Base-by-base conservation (phyloP, 2,113 vertebrate species). In the Neolamprologus cancellatus region DNA sequence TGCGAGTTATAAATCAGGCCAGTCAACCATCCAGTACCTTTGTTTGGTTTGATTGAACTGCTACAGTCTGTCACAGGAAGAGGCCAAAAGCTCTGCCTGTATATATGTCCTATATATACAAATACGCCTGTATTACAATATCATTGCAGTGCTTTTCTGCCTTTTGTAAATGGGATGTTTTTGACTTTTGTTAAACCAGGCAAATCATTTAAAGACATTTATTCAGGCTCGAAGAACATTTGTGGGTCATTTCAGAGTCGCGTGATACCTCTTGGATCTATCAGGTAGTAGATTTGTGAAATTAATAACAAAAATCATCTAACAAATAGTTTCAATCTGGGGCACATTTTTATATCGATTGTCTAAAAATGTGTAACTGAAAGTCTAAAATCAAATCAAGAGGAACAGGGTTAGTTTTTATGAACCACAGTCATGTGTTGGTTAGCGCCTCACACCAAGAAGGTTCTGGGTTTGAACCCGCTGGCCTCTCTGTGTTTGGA, bases 1-100 rank as follows among this genome's bases (percentile, higher is more conserved):
- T 53, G 83, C 13, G 78, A 82, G 90, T 54, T 87, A 89, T 85
- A 88, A 92, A 92, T 94, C 86, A 85, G 85, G 41, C n/a, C 20
- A 52, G 59, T 78, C 54, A 84, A 39, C 39, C 81, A 15, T 87
- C 34, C 86, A 69, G 81, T 48, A 55, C 84, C 69, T 41, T 84
- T 79, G 81, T 69, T 12, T 17, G 15, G 9, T 76, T 54, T 41
- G 50, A 82, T 64, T 86, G 52, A 81, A 48, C 78, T 7, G 46
- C 81, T 81, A 81, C 81, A 7, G 7, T 32, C 44, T 78, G 79
- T 30, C 50, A 84, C 83, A 53, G 34, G 79, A 18, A 80, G 69
- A 64, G 32, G 76, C 82, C 80, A 80, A 80, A 39, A 64, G 17
- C 81, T 6, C 20, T 23, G 48, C 18, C 4, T 54, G 84, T 6